Conservation (phyloP, 2,113 vertebrate species). For the Eptatretus burgeri region DNA sequence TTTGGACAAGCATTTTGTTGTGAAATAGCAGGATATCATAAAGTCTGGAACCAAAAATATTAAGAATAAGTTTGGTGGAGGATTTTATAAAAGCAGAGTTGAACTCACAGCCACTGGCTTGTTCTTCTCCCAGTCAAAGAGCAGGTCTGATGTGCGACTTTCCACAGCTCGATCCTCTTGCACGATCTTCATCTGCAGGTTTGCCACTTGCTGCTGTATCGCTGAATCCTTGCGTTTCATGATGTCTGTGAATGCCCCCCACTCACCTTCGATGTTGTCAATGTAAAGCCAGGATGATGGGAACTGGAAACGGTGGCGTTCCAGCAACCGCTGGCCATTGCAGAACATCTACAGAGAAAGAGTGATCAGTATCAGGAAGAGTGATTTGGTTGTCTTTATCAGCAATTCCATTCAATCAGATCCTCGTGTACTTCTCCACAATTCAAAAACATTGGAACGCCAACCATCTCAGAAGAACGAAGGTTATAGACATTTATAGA, state of each 20-base stretch:
- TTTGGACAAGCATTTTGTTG: too few relatives aligned
- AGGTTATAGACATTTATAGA: too few relatives aligned
- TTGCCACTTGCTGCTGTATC: slow-evolving; percentile 91
- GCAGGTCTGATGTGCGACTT: slow-evolving; percentile 59
- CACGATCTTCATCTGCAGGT: slow-evolving; percentile 92
- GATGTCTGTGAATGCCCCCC: slow-evolving; percentile 95
- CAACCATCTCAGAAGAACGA: too few relatives aligned
- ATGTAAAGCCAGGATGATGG: slow-evolving; percentile 94
- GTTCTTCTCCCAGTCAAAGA: slow-evolving; percentile 87
- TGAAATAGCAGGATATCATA: too few relatives aligned
- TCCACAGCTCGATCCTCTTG: slow-evolving; percentile 93
- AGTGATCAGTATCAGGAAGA: too few relatives aligned
- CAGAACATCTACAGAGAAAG: slow-evolving; percentile 40
- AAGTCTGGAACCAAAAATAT: too few relatives aligned
- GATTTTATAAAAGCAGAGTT: too few relatives aligned
- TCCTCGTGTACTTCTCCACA: too few relatives aligned
- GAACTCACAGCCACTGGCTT: slow-evolving; percentile 68
- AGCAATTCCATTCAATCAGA: too few relatives aligned
- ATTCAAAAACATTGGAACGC: too few relatives aligned
- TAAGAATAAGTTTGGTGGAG: too few relatives aligned
- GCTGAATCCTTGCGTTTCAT: slow-evolving; percentile 94
- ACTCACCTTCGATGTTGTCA: slow-evolving; percentile 94
- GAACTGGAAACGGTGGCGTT: slow-evolving; percentile 94
- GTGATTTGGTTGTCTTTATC: too few relatives aligned
- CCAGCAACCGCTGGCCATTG: slow-evolving; percentile 76